phyloP scores from a whole-genome alignment of 2,797 vertebrate genomes.

The Melanotaenia maccullochi region DNA sequence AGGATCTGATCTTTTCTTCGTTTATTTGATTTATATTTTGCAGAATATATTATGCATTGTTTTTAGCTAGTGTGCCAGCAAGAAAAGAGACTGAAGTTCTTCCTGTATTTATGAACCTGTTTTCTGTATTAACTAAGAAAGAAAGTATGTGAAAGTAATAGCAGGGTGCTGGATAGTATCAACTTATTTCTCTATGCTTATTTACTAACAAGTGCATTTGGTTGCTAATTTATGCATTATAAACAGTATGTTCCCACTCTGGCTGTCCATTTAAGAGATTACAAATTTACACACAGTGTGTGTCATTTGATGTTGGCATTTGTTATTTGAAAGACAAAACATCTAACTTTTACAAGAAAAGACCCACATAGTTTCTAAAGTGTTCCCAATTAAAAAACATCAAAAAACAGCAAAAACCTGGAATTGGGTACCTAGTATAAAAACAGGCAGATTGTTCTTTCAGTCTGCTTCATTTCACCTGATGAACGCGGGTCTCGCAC shows the following conservation, averaged over 20 bases:
- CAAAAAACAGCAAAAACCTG: conserved; percentile 39
- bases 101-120: conserved; percentile 1
- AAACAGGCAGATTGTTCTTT: conserved; percentile 55
- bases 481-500: conserved; percentile 38
- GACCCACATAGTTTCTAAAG: conserved; percentile 28
- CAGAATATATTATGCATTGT: neutral
- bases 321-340: conserved; percentile 59
- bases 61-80: neutral
- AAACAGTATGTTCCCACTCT: conserved; percentile 5
- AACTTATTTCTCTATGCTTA: conserved; percentile 3
- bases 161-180: neutral
- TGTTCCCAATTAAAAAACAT: conserved; percentile 47
- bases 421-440: conserved; percentile 57
- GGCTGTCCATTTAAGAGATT: conserved; percentile 25
- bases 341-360: conserved; percentile 41
- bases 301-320: conserved; percentile 64
- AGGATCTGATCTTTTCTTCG: neutral
- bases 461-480: conserved; percentile 51
- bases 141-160: conserved; percentile 16
- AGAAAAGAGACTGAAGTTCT: neutral
- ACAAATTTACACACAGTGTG: conserved; percentile 17
- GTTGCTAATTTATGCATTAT: conserved; percentile 4
- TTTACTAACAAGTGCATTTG: conserved; percentile 13
- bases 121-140: conserved; percentile 10
- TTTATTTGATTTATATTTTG: neutral